Conservation (phyloP, 2,113 vertebrate genomes). For the Microtus richardsoni region DNA sequence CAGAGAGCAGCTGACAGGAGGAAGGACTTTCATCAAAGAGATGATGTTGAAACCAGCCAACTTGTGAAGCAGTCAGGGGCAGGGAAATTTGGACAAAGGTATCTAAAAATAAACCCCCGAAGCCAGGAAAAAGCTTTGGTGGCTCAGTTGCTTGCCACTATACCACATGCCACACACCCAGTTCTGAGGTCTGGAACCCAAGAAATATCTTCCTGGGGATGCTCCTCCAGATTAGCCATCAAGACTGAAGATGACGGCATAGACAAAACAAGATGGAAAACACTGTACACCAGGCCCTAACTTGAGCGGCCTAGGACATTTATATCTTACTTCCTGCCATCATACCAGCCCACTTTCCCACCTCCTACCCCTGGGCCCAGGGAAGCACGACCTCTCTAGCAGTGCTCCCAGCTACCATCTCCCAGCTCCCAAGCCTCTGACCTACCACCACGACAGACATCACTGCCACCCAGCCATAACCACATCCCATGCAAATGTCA, state of each 20-base stretch:
- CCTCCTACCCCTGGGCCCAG: neutral
- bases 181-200: conserved; percentile 64
- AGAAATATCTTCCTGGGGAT: conserved; percentile 5
- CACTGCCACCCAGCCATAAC: neutral
- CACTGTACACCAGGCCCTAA: neutral
- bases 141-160: conserved; percentile 62
- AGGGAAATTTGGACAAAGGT: conserved; percentile 81
- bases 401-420: neutral
- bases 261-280: neutral
- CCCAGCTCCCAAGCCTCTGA: neutral
- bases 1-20: conserved; percentile 41
- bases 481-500: neutral
- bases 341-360: neutral
- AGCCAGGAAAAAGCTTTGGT: conserved; percentile 74
- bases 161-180: conserved; percentile 32
- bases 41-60: conserved; percentile 79
- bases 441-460: neutral
- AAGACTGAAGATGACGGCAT: neutral
- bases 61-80: conserved; percentile 80
- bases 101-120: conserved; percentile 79
- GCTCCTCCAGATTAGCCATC: neutral
- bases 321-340: neutral
- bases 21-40: conserved; percentile 76
- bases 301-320: neutral
- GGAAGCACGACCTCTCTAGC: neutral